phyloP scores from a whole-genome alignment of 2,888 invertebrate species.

The Amphipoea oculea region DNA sequence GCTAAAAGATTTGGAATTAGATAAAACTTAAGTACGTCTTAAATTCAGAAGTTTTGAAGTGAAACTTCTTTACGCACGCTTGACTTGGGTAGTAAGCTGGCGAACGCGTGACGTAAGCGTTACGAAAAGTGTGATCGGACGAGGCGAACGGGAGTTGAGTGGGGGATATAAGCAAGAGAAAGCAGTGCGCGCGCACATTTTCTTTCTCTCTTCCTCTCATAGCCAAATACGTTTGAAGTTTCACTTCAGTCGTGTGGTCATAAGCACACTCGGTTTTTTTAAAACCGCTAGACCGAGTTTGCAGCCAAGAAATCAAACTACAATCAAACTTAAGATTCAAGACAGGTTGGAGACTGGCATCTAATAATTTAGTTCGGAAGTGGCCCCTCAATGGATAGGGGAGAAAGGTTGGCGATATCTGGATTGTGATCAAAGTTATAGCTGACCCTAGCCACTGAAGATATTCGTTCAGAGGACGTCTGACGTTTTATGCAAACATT shows the following conservation, averaged over 20 bases:
- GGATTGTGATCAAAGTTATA: slow-evolving; percentile 42
- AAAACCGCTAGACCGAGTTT: background rate
- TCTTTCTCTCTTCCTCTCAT: no score
- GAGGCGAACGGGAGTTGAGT: no score
- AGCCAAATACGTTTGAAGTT: no score
- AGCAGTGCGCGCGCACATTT: no score
- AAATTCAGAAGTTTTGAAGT: background rate
- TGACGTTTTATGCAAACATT: background rate
- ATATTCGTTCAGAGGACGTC: slow-evolving; percentile 16
- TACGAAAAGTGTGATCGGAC: no score
- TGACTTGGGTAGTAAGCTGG: no score
- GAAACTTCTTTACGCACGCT: no score
- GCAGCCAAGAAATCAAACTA: slow-evolving; percentile 18
- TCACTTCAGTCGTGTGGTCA: no score
- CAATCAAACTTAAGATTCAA: slow-evolving; percentile 21
- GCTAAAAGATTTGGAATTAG: background rate
- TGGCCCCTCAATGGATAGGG: slow-evolving; percentile 25
- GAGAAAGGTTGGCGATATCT: slow-evolving; percentile 51
- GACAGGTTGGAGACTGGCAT: slow-evolving; percentile 24
- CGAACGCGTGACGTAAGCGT: no score
- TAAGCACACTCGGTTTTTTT: background rate
- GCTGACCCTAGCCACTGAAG: slow-evolving; percentile 31
- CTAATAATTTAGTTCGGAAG: slow-evolving; percentile 46
- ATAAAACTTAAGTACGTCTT: background rate
- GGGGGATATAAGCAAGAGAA: no score